Conservation (phyloP, 2,888 invertebrate species). For the Agrilus mali region DNA sequence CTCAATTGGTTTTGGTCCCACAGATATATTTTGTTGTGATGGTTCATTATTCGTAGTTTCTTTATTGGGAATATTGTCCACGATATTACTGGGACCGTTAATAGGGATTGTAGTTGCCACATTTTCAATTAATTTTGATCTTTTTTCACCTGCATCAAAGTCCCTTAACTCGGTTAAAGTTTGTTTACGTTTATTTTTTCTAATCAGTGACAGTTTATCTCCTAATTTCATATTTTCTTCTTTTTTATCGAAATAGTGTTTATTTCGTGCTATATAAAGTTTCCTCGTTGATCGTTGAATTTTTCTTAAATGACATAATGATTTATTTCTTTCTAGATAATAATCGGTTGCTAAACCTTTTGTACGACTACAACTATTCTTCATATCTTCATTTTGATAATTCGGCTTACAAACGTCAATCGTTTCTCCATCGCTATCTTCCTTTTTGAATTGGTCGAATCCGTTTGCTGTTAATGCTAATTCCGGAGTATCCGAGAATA, state of each 20-base stretch:
- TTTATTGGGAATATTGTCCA: too few species aligned
- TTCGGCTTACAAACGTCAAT: background rate
- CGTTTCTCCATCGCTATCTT: too few species aligned
- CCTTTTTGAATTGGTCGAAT: background rate
- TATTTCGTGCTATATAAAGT: background rate
- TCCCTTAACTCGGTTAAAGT: background rate
- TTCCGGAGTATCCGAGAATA: background rate
- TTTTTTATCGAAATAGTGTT: background rate
- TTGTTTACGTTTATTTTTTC: slow-evolving; percentile 1
- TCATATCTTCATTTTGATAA: background rate
- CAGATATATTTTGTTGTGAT: too few species aligned
- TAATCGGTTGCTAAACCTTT: slow-evolving; percentile 13
- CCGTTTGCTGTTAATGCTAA: background rate
- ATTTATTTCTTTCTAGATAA: slow-evolving; percentile 12
- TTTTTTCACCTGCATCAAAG: too few species aligned
- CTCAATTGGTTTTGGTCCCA: too few species aligned
- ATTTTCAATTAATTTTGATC: too few species aligned
- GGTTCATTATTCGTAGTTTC: too few species aligned
- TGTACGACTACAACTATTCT: slow-evolving; percentile 5
- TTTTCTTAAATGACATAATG: background rate
- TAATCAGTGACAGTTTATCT: background rate
- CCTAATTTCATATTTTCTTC: background rate
- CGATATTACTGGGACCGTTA: too few species aligned
- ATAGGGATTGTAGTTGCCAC: too few species aligned
- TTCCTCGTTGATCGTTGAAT: background rate